phyloP scores from a whole-genome alignment of 2,888 invertebrate genomes.

The Schizotus pectinicornis region DNA sequence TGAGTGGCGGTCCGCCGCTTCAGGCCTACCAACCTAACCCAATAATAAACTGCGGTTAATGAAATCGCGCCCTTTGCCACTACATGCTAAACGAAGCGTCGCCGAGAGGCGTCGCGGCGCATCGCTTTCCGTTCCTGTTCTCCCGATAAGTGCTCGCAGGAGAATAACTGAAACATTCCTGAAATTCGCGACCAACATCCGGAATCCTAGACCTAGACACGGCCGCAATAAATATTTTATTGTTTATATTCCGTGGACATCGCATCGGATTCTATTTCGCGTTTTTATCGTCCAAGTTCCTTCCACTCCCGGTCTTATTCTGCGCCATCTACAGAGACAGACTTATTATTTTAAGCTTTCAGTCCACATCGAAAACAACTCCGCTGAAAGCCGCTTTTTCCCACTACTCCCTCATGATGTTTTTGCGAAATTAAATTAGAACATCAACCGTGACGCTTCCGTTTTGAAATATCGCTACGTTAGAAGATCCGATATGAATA shows the following conservation, averaged over 20 bases:
- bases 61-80: slow-evolving; percentile 41
- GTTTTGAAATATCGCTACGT: no score
- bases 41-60: slow-evolving; percentile 46
- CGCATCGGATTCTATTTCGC: no score
- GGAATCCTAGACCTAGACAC: no score
- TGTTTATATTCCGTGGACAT: no score
- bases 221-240: no score
- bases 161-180: slow-evolving; percentile 34
- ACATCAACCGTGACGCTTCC: not conserved
- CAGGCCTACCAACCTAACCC: slow-evolving; percentile 32
- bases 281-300: not conserved
- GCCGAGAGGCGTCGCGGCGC: slow-evolving; percentile 21
- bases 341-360: slow-evolving; percentile 39
- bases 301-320: slow-evolving; percentile 26
- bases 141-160: slow-evolving; percentile 35
- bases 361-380: slow-evolving; percentile 12
- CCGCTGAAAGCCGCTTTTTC: slow-evolving; percentile 3
- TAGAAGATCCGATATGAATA: no score
- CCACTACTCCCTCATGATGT: not conserved
- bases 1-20: not conserved
- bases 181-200: not conserved
- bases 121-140: slow-evolving; percentile 28
- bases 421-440: slow-evolving; percentile 3
- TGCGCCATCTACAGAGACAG: slow-evolving; percentile 23
- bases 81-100: slow-evolving; percentile 39